Conservation (phyloP, 1,140 invertebrate genomes). For the Drosophila cardini region DNA sequence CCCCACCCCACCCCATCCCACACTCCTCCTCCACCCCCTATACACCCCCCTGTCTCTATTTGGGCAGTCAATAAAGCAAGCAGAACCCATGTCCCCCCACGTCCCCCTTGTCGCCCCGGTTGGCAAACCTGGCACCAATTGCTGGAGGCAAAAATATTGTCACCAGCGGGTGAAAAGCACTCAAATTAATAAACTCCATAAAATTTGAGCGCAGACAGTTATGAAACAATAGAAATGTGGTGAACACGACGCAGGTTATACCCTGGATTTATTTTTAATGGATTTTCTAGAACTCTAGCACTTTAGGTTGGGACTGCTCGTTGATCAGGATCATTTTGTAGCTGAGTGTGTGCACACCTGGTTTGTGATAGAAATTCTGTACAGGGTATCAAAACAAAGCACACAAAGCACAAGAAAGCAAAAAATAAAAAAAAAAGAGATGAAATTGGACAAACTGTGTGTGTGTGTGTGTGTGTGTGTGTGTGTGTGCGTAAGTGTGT, state of each 20-base stretch:
- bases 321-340: not conserved
- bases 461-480: conserved; percentile 6
- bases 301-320: too few relatives aligned
- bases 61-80: conserved; percentile 78
- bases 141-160: conserved; percentile 49
- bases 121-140: not conserved
- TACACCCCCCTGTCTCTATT: not conserved
- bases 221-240: conserved; percentile 52
- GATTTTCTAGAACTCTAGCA: too few relatives aligned
- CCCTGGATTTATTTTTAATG: conserved; percentile 2
- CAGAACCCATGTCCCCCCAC: conserved; percentile 4
- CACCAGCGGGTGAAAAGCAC: conserved; percentile 75
- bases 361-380: not conserved
- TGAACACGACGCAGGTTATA: not conserved
- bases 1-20: not conserved
- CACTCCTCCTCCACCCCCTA: not conserved
- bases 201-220: conserved; percentile 79
- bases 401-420: conserved; percentile 5
- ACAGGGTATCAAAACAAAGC: conserved; percentile 35
- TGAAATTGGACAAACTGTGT: conserved; percentile 19
- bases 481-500: conserved; percentile 13
- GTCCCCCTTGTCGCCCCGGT: not conserved
- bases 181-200: conserved; percentile 83
- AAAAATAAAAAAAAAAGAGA: conserved; percentile 15
- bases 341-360: not conserved